A percentile compares a stretch with the other conserved stretches of the same genome.
phyloP scores from a whole-genome alignment of 2,797 vertebrate species.

The Oryzias sinensis region DNA sequence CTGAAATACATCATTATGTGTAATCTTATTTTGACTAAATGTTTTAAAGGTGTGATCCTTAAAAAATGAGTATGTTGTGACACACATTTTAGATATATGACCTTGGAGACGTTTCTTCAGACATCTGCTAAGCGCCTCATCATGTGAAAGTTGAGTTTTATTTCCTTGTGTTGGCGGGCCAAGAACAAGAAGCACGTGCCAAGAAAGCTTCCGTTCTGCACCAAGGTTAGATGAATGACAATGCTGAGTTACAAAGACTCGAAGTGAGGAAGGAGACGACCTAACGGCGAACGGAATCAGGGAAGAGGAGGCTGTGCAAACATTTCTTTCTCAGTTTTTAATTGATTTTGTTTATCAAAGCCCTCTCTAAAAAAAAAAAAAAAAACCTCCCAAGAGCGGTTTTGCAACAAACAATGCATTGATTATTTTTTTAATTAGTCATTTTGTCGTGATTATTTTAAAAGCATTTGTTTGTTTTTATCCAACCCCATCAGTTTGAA shows the following conservation, averaged over 20 bases:
- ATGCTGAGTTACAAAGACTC: constrained; percentile 56
- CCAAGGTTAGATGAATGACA: constrained; percentile 74
- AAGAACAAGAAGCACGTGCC: constrained; percentile 70
- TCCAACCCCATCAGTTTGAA: too few relatives aligned
- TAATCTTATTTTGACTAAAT: not conserved
- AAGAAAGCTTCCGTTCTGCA: constrained; percentile 68
- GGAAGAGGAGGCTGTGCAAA: constrained; percentile 20
- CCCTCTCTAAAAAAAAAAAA: not conserved
- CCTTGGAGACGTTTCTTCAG: constrained; percentile 67
- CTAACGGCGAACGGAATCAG: constrained; percentile 27
- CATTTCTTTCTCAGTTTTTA: constrained; percentile 9
- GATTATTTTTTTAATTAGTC: too few relatives aligned
- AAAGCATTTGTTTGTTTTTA: too few relatives aligned
- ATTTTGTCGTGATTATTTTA: too few relatives aligned
- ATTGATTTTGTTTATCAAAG: constrained; percentile 6
- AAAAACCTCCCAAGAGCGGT: too few relatives aligned
- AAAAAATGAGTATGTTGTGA: constrained; percentile 26
- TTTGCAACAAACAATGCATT: too few relatives aligned
- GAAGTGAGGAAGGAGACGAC: constrained; percentile 35
- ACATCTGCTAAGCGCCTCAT: constrained; percentile 72
- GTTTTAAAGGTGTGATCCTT: not conserved
- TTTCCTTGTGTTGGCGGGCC: constrained; percentile 60
- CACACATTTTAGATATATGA: constrained; percentile 37
- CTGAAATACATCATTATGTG: not conserved
- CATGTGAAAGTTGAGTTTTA: constrained; percentile 67